phyloP scores from a whole-genome alignment of 2,888 invertebrate species.

The Furcula furcula region DNA sequence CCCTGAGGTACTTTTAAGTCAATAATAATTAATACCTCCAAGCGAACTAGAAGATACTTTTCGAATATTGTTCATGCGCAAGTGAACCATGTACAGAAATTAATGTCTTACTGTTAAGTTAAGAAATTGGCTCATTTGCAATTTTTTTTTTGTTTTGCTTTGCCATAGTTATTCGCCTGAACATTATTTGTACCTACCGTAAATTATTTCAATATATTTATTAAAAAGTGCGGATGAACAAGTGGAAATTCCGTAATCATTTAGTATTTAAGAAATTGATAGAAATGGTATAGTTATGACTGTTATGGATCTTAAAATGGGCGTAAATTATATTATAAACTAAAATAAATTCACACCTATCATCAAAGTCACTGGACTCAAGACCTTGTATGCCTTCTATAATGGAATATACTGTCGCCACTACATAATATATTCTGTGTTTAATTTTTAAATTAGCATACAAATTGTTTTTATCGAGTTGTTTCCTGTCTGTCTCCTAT shows the following conservation, averaged over 20 bases:
- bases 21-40: too few species aligned
- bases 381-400: conserved; percentile 13
- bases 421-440: conserved; percentile 18
- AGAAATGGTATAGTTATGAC: too few species aligned
- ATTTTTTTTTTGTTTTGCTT: background rate
- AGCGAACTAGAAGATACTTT: too few species aligned
- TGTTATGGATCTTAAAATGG: too few species aligned
- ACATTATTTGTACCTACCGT: too few species aligned
- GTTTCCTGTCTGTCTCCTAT: conserved; percentile 7
- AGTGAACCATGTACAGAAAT: background rate
- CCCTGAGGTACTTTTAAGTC: too few species aligned
- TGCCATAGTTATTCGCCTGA: background rate
- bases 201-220: too few species aligned
- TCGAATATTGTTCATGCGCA: background rate
- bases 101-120: background rate
- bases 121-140: background rate
- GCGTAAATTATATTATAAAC: background rate
- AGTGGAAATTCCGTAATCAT: background rate
- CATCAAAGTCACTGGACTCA: conserved; percentile 11
- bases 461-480: conserved; percentile 18
- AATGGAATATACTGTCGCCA: conserved; percentile 15
- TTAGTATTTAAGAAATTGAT: too few species aligned
- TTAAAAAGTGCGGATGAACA: background rate
- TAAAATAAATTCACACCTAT: background rate
- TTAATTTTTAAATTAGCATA: conserved; percentile 22